Percentiles rank a stretch among this genome's conserved stretches.
These are phyloP conservation scores for Tetanocera ferruginea DNA, from an alignment of 2,888 invertebrate species.

Conservation along the genomic window DNA sequence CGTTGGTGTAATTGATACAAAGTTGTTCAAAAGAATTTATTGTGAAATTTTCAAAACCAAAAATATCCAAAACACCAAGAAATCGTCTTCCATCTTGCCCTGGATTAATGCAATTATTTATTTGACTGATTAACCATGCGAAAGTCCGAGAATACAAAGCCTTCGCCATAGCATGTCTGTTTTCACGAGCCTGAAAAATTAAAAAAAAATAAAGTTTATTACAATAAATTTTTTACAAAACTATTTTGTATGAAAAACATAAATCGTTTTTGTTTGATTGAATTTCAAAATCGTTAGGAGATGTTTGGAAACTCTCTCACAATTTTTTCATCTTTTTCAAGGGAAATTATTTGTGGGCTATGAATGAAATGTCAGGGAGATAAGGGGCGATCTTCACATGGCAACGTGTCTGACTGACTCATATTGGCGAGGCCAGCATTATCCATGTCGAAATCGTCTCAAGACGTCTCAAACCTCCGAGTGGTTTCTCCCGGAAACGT, in stretches of 20 bases:
- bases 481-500: too few relatives aligned
- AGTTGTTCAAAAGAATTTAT: slow-evolving; percentile 93
- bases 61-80: slow-evolving; percentile 91
- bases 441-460: too few relatives aligned
- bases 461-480: too few relatives aligned
- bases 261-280: neutral
- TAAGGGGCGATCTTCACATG: too few relatives aligned
- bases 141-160: slow-evolving; percentile 91
- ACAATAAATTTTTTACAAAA: neutral
- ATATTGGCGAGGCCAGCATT: too few relatives aligned
- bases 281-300: neutral
- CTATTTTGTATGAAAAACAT: neutral
- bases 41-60: slow-evolving; percentile 93
- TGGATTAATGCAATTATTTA: slow-evolving; percentile 92
- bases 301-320: too few relatives aligned
- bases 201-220: neutral
- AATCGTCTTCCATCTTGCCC: slow-evolving; percentile 84
- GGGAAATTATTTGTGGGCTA: too few relatives aligned
- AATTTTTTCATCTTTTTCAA: too few relatives aligned
- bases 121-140: slow-evolving; percentile 92
- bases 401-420: too few relatives aligned
- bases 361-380: too few relatives aligned
- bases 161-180: slow-evolving; percentile 93
- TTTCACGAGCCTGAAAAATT: slow-evolving; percentile 81
- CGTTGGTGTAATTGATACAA: slow-evolving; percentile 95